These are phyloP conservation scores for Dugesia japonica DNA, from an alignment of 2,888 invertebrate genomes.

Conservation along the genomic window DNA sequence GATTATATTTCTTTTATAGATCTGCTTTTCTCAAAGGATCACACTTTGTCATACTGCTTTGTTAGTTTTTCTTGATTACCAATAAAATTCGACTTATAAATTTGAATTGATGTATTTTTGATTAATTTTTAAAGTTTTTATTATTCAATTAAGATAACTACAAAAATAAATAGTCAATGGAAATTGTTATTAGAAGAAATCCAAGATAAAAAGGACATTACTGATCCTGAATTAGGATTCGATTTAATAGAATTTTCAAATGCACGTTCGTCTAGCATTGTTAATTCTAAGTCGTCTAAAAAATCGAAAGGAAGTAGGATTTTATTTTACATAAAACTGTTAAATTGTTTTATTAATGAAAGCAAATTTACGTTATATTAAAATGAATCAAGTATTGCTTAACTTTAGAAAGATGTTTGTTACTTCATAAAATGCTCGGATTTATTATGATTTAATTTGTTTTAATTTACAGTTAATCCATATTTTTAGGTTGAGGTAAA, in stretches of 20 bases:
- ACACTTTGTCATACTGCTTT: not conserved
- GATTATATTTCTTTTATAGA: not conserved
- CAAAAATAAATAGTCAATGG: not conserved
- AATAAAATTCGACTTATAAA: too few relatives aligned
- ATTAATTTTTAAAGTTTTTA: too few relatives aligned
- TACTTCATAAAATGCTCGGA: too few relatives aligned
- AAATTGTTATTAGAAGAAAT: slow-evolving; percentile 1
- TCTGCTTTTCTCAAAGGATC: not conserved
- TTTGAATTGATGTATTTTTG: too few relatives aligned
- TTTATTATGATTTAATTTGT: too few relatives aligned
- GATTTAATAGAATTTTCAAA: not conserved
- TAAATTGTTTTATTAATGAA: too few relatives aligned
- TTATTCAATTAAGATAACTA: not conserved
- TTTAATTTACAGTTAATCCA: too few relatives aligned
- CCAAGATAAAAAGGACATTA: not conserved
- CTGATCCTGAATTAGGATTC: not conserved
- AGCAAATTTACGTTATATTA: too few relatives aligned
- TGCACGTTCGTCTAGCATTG: not conserved
- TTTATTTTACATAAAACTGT: too few relatives aligned
- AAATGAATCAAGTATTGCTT: too few relatives aligned
- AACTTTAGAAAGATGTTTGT: too few relatives aligned
- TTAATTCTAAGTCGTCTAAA: not conserved
- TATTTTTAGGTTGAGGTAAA: too few relatives aligned
- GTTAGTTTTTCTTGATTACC: not conserved
- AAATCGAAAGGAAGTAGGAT: slow-evolving; percentile 1